Base-by-base conservation (phyloP, 2,113 vertebrate genomes). In the Pheucticus melanocephalus region DNA sequence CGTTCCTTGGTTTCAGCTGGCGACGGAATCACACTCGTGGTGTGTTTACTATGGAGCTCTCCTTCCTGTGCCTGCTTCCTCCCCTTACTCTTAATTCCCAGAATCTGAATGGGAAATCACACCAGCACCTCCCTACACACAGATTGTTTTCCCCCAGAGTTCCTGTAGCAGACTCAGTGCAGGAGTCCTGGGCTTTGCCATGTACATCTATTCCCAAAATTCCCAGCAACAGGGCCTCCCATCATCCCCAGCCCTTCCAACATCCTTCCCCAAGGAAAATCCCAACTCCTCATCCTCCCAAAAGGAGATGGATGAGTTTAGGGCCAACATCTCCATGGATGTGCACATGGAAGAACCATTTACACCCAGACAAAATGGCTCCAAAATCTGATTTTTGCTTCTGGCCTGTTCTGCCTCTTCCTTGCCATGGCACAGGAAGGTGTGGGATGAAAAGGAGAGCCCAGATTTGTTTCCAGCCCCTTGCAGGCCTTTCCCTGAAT, bases 131-230 rank as follows among this genome's bases (percentile, higher is more conserved):
- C 56, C 56, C 44, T 5, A 19, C 8, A 39, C 16, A 25, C 17
- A 3, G 13, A 17, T 2, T 10, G 2, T 16, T 56, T 17, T 6
- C 7, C 3, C 42, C 76, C n/a, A 65, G 5, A n/a, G 28, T 9
- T 37, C 18, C 37, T 39, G 44, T 0, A 45, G 77, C 6, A 4
- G 33, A 14, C 1, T 20, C 68, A 56, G 6, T 0, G 2, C 54
- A 59, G 39, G n/a, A 15, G 2, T 70, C 23, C 27, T 15, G 31
- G 57, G 27, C 17, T 86, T 63, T 69, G 44, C 44, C 39, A 12
- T 0, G 16, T 13, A 53, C 24, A 19, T 16, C 37, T 13, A 7
- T 13, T 33, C 72, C 48, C 11, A 5, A 65, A 78, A 69, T 44
- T 40, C 65, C 60, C 15, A 11, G 31, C 13, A 10, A 19, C 9